These are phyloP conservation scores for Harpagus bidentatus DNA, from an alignment of 2,113 vertebrate species.

Conservation along the genomic window DNA sequence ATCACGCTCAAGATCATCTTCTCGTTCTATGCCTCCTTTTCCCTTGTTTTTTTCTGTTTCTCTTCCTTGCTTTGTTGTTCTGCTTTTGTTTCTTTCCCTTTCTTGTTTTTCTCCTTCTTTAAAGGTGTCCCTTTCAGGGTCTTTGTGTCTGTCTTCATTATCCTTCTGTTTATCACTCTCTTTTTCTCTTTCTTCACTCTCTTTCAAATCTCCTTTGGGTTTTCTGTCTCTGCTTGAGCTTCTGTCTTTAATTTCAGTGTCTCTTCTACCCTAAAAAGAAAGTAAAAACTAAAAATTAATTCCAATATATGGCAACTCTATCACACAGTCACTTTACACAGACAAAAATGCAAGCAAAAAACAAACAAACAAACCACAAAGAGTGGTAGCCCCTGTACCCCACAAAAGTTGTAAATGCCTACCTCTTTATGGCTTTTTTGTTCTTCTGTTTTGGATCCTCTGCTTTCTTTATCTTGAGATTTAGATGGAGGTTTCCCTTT, in stretches of 20 bases:
- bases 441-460: constrained; percentile 66
- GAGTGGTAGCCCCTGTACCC: neutral
- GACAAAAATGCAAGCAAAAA: neutral
- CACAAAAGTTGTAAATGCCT: neutral
- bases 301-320: neutral
- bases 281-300: neutral
- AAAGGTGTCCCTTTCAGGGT: neutral
- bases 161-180: constrained; percentile 57
- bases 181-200: constrained; percentile 70
- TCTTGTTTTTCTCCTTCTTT: constrained; percentile 63
- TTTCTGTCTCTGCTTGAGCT: constrained; percentile 77
- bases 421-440: constrained; percentile 72
- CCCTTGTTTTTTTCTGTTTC: constrained; percentile 52
- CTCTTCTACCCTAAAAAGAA: constrained; percentile 75
- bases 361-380: neutral
- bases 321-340: neutral
- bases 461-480: constrained; percentile 80
- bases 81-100: constrained; percentile 45
- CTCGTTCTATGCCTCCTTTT: constrained; percentile 11
- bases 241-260: constrained; percentile 75
- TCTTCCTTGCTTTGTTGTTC: neutral
- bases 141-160: constrained; percentile 29
- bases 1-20: neutral
- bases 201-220: constrained; percentile 72
- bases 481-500: constrained; percentile 75